These are phyloP conservation scores for Siniperca scherzeri DNA, from an alignment of 2,797 vertebrate species.

Conservation along the genomic window DNA sequence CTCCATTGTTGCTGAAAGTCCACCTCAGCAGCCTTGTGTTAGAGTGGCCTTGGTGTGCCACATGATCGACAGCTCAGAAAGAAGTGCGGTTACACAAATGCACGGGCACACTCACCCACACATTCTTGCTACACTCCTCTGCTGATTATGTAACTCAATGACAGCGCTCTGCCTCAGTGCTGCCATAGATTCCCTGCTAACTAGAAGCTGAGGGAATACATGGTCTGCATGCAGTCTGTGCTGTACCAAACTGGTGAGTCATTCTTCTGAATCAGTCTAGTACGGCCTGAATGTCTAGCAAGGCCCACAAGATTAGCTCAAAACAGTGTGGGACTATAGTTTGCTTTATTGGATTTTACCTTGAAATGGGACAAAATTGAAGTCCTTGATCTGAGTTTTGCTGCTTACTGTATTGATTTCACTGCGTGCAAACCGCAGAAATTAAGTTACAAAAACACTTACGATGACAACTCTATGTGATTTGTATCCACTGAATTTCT, in stretches of 20 bases:
- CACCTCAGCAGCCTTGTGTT: constrained; percentile 78
- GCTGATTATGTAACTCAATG: constrained; percentile 85
- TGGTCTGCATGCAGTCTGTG: constrained; percentile 74
- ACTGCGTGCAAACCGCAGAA: constrained; percentile 51
- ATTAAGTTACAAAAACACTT: constrained; percentile 66
- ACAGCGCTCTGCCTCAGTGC: constrained; percentile 80
- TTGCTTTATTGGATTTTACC: constrained; percentile 73
- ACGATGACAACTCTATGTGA: constrained; percentile 67
- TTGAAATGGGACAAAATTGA: constrained; percentile 70
- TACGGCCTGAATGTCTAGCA: constrained; percentile 58
- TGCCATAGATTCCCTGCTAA: constrained; percentile 81
- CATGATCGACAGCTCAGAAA: constrained; percentile 78
- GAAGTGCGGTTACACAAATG: constrained; percentile 64
- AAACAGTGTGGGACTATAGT: constrained; percentile 56
- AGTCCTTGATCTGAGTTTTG: constrained; percentile 71
- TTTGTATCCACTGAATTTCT: constrained; percentile 63
- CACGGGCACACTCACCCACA: constrained; percentile 45
- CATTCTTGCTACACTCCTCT: constrained; percentile 62
- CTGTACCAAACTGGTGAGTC: constrained; percentile 79
- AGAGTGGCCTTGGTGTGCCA: constrained; percentile 74
- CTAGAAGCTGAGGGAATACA: constrained; percentile 80
- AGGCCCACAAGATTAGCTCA: constrained; percentile 68
- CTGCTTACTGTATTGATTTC: constrained; percentile 76
- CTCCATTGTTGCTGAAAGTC: constrained; percentile 77
- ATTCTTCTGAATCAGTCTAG: constrained; percentile 77